Conservation (phyloP, 1,140 invertebrate species). For the Capitella teleta region DNA sequence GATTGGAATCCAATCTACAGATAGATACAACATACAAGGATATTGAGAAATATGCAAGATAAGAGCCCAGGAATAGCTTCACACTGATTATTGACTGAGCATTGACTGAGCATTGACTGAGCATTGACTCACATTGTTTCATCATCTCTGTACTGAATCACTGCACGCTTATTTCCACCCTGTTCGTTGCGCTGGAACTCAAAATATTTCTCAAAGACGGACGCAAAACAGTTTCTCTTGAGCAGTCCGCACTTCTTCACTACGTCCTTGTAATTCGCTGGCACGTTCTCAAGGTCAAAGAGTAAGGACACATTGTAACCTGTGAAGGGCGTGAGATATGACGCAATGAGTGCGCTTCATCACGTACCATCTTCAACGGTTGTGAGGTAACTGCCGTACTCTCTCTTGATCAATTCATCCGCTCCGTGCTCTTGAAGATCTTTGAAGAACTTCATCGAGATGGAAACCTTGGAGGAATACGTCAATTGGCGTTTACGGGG, state of each 20-base stretch:
- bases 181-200: conserved; percentile 88
- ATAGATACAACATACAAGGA: too few relatives aligned
- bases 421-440: conserved; percentile 96
- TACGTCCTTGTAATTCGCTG: conserved; percentile 76
- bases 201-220: conserved; percentile 99
- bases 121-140: conserved; percentile 88
- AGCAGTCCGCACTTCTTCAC: conserved; percentile 83
- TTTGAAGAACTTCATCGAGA: conserved; percentile 96
- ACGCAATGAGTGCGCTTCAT: not conserved
- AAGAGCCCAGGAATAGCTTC: too few relatives aligned
- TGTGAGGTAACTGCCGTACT: conserved; percentile 71
- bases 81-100: too few relatives aligned
- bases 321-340: conserved; percentile 13
- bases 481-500: too few relatives aligned
- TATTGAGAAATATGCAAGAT: too few relatives aligned
- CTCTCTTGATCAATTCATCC: conserved; percentile 84
- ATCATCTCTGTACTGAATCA: conserved; percentile 97
- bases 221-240: conserved; percentile 98
- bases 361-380: conserved; percentile 69
- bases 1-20: too few relatives aligned
- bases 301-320: conserved; percentile 91
- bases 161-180: conserved; percentile 82
- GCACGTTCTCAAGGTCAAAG: conserved; percentile 85
- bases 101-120: too few relatives aligned
- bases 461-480: conserved; percentile 66